Percentiles rank a stretch among this genome's conserved stretches.
Conservation (phyloP, 1,140 invertebrate species). For the Ceratitis capitata region DNA sequence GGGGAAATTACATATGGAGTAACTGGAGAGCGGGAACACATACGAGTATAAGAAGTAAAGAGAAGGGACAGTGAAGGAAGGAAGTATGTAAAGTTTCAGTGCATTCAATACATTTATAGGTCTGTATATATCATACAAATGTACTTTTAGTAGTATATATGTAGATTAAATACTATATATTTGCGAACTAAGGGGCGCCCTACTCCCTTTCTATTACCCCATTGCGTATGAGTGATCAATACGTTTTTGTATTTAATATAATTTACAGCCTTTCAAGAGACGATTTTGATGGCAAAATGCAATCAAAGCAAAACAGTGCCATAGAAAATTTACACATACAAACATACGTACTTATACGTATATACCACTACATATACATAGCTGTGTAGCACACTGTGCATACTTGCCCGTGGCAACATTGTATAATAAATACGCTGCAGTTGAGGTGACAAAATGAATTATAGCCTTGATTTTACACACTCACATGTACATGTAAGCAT, state of each 20-base stretch:
- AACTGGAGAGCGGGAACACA: not conserved
- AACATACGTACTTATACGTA: not conserved
- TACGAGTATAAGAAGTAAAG: no score
- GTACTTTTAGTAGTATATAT: not conserved
- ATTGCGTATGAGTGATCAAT: conserved; percentile 37
- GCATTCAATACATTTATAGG: not conserved
- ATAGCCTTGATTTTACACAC: conserved; percentile 11
- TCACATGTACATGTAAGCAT: no score
- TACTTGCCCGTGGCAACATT: not conserved
- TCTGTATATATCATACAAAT: no score
- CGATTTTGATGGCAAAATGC: conserved; percentile 29
- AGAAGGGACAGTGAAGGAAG: not conserved
- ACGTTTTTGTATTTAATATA: conserved; percentile 40
- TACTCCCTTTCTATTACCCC: not conserved
- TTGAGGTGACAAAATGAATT: conserved; percentile 34
- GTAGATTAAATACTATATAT: no score
- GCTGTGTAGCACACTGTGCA: no score
- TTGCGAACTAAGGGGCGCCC: no score
- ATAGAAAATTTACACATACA: no score
- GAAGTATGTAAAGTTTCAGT: not conserved
- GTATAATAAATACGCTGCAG: conserved; percentile 27
- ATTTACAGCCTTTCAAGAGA: conserved; percentile 12
- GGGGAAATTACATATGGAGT: no score
- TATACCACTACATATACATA: not conserved
- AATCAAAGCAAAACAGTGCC: not conserved